Percentiles rank a stretch among this genome's conserved stretches.
These are phyloP conservation scores for Geotrypetes seraphini DNA, from an alignment of 2,797 vertebrate species.

Conservation along the genomic window DNA sequence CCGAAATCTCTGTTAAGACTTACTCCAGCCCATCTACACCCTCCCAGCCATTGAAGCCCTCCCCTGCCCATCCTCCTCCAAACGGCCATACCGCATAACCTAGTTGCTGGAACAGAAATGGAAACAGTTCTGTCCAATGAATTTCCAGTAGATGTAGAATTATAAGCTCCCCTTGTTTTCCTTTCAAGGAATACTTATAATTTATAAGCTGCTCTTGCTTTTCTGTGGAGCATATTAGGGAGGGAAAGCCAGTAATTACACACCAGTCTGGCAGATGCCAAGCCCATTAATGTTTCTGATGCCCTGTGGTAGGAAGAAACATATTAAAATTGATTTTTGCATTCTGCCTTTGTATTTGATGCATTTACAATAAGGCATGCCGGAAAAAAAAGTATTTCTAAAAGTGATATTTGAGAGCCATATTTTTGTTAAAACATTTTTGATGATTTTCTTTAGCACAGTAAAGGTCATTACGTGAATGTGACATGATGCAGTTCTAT, in stretches of 20 bases:
- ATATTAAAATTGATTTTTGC: conserved; percentile 68
- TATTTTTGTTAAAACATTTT: conserved; percentile 46
- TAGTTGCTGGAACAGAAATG: no score
- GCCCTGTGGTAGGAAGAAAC: conserved; percentile 59
- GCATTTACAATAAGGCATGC: conserved; percentile 55
- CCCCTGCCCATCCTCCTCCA: no score
- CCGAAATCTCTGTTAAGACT: no score
- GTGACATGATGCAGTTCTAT: conserved; percentile 42
- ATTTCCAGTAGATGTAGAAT: no score
- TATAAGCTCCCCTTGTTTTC: no score
- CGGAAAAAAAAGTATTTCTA: conserved; percentile 48
- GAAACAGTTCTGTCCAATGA: no score
- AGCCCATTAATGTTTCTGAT: conserved; percentile 48
- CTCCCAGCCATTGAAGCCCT: no score
- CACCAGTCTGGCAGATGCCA: conserved; percentile 41
- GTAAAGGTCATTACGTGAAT: conserved; percentile 48
- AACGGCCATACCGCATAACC: no score
- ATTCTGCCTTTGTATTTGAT: conserved; percentile 53
- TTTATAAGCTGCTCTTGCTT: conserved; percentile 14
- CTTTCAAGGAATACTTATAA: conserved; percentile 20
- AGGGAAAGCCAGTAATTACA: conserved; percentile 29
- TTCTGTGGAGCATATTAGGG: conserved; percentile 21
- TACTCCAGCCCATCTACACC: no score
- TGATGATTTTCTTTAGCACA: conserved; percentile 45
- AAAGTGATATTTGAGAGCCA: conserved; percentile 54